phyloP scores from a whole-genome alignment of 1,140 invertebrate genomes.

The Bombus terrestris region DNA sequence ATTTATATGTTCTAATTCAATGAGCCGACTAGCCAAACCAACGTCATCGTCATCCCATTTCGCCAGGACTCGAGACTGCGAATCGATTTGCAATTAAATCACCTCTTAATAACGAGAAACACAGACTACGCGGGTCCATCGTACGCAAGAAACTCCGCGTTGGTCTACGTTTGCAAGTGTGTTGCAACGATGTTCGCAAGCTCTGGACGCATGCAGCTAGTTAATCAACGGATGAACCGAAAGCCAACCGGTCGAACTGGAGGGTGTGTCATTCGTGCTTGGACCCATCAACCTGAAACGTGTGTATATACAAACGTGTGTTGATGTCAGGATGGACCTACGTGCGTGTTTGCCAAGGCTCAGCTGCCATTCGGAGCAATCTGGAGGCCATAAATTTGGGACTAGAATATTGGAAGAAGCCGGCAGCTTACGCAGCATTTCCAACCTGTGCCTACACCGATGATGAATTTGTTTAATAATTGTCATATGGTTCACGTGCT shows the following conservation, averaged over 20 bases:
- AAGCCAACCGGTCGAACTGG: conserved; percentile 69
- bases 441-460: no score
- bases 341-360: conserved; percentile 1
- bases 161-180: background rate
- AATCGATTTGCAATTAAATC: conserved; percentile 49
- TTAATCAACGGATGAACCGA: conserved; percentile 76
- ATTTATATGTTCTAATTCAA: background rate
- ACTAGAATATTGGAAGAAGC: conserved; percentile 52
- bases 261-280: conserved; percentile 67
- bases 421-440: background rate
- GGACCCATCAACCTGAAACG: conserved; percentile 27
- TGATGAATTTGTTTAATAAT: conserved; percentile 51
- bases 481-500: background rate
- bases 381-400: conserved; percentile 55
- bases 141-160: background rate
- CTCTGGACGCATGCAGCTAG: conserved; percentile 62
- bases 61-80: background rate
- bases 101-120: conserved; percentile 46
- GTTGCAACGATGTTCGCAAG: conserved; percentile 33
- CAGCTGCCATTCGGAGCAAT: conserved; percentile 60
- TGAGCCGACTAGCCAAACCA: background rate
- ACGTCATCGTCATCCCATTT: background rate
- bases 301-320: background rate
- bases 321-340: background rate
- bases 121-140: background rate